Conservation (phyloP, 2,797 vertebrate species). For the Periophthalmus magnuspinnatus region DNA sequence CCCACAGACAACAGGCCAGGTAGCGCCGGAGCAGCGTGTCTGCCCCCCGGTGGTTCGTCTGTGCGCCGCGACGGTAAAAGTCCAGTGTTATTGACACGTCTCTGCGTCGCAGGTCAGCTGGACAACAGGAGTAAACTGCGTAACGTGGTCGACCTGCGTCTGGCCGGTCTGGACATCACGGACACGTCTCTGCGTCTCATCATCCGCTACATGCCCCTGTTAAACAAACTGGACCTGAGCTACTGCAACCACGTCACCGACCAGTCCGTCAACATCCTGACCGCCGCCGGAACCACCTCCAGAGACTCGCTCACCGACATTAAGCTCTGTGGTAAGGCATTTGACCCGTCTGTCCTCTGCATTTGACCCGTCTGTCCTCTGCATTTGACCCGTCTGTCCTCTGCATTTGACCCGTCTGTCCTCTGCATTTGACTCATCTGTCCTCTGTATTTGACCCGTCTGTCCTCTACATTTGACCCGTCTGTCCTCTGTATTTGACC, state of each 20-base stretch:
- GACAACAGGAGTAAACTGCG: conserved; percentile 94
- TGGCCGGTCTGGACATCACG: conserved; percentile 92
- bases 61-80: too few relatives aligned
- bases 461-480: too few relatives aligned
- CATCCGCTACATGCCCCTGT: conserved; percentile 89
- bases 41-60: too few relatives aligned
- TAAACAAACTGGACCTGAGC: conserved; percentile 91
- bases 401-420: too few relatives aligned
- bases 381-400: too few relatives aligned
- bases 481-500: too few relatives aligned
- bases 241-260: conserved; percentile 96
- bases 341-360: too few relatives aligned
- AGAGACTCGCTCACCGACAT: conserved; percentile 88
- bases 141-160: conserved; percentile 88
- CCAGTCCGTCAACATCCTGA: conserved; percentile 95
- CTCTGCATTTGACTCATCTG: too few relatives aligned
- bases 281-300: conserved; percentile 90
- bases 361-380: too few relatives aligned
- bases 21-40: conserved; percentile 56
- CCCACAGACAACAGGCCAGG: conserved; percentile 95
- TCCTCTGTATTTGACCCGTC: too few relatives aligned
- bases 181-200: conserved; percentile 89
- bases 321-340: conserved; percentile 90
- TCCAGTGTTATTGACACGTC: too few relatives aligned
- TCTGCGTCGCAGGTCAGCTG: conserved; percentile 82